A percentile compares a stretch with the other conserved stretches of the same genome.
Evolutionary conservation across 2,113 vertebrate genomes (phyloP).

Genomic region (Cyrtonyx montezumae): DNA sequence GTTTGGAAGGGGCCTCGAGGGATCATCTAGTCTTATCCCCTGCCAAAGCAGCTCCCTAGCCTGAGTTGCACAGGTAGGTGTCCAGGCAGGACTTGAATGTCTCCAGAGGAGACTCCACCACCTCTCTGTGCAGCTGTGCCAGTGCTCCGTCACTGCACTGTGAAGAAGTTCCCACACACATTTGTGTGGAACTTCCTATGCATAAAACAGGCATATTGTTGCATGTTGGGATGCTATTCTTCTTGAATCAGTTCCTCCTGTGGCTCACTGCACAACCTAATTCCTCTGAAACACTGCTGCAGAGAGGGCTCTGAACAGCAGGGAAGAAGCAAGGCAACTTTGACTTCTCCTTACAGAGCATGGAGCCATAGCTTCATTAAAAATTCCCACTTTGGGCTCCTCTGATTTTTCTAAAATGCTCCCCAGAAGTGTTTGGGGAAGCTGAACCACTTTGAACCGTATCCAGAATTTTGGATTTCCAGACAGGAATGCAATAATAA

Average conservation of each 20-base stretch:
- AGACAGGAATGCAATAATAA: background rate
- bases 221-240: fast-evolving
- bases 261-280: background rate
- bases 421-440: background rate
- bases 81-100: too few species aligned
- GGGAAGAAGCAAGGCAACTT: background rate
- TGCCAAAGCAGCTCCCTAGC: too few species aligned
- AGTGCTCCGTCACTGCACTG: too few species aligned
- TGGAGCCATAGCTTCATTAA: background rate
- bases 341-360: background rate
- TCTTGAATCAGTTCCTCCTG: background rate
- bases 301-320: background rate
- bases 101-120: too few species aligned
- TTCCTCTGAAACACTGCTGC: background rate
- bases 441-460: fast-evolving
- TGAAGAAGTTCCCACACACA: too few species aligned
- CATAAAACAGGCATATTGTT: too few species aligned
- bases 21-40: too few species aligned
- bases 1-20: too few species aligned
- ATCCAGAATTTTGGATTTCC: background rate
- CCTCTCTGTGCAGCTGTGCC: too few species aligned
- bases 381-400: background rate
- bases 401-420: background rate
- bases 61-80: too few species aligned
- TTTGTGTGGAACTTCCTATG: too few species aligned